Percentiles rank a stretch among this genome's conserved stretches.
phyloP scores from a whole-genome alignment of 2,888 invertebrate genomes.

The Synanthedon andrenaeformis region DNA sequence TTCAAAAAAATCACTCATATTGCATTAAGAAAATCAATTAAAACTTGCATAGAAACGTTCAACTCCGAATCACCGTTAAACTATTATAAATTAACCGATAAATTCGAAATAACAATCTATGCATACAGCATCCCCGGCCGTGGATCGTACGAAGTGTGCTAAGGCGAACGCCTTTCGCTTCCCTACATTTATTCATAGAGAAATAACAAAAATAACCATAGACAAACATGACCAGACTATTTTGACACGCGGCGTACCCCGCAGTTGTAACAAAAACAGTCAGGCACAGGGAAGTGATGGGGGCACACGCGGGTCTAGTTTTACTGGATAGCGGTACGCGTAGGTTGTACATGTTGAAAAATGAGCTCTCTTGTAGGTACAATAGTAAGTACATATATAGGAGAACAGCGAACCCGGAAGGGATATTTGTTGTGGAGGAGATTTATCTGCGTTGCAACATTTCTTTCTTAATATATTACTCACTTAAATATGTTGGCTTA shows the following conservation, averaged over 20 bases:
- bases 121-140: neutral
- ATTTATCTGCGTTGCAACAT: constrained; percentile 17
- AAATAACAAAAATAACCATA: constrained; percentile 69
- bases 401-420: constrained; percentile 61
- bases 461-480: neutral
- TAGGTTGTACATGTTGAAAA: constrained; percentile 66
- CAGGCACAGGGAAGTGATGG: constrained; percentile 10
- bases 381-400: constrained; percentile 36
- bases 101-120: neutral
- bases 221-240: constrained; percentile 30
- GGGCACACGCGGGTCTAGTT: constrained; percentile 26
- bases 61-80: neutral
- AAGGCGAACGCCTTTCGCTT: constrained; percentile 69
- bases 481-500: no score
- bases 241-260: constrained; percentile 21
- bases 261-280: constrained; percentile 7
- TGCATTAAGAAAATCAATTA: no score
- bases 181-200: constrained; percentile 66
- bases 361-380: constrained; percentile 56
- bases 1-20: no score
- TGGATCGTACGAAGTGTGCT: constrained; percentile 51
- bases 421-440: constrained; percentile 54
- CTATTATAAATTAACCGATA: constrained; percentile 3
- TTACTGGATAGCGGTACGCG: constrained; percentile 35
- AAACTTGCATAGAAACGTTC: neutral